phyloP scores from a whole-genome alignment of 2,797 vertebrate species.

The Phyllotis vaccarum region DNA sequence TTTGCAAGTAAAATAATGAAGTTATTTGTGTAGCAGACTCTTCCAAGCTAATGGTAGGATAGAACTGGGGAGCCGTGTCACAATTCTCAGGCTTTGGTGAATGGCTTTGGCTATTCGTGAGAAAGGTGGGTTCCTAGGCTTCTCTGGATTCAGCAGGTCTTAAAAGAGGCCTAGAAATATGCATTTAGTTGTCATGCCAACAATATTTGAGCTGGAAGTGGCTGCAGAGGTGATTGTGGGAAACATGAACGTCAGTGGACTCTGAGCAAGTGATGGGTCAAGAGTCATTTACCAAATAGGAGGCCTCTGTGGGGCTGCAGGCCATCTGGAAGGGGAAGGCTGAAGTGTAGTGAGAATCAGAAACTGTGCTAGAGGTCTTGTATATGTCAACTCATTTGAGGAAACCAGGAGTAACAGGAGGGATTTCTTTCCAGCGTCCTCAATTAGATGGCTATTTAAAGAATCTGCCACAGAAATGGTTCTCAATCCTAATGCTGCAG shows the following conservation, averaged over 20 bases:
- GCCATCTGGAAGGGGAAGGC: background rate
- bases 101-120: background rate
- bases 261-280: background rate
- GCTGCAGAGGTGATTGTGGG: slow-evolving; percentile 3
- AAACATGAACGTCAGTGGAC: background rate
- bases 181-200: background rate
- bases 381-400: background rate
- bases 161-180: background rate
- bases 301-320: background rate
- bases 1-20: slow-evolving; percentile 41
- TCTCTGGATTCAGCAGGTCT: background rate
- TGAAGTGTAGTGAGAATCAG: background rate
- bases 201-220: background rate
- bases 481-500: background rate
- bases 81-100: background rate
- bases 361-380: background rate
- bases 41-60: background rate
- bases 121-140: background rate
- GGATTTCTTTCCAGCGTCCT: slow-evolving; percentile 17
- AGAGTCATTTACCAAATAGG: background rate
- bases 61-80: background rate
- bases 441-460: slow-evolving; percentile 33
- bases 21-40: background rate
- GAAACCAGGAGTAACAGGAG: background rate
- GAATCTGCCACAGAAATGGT: background rate